These are phyloP conservation scores for Rhamphomyia laevipes DNA, from an alignment of 2,888 invertebrate species.

Conservation along the genomic window DNA sequence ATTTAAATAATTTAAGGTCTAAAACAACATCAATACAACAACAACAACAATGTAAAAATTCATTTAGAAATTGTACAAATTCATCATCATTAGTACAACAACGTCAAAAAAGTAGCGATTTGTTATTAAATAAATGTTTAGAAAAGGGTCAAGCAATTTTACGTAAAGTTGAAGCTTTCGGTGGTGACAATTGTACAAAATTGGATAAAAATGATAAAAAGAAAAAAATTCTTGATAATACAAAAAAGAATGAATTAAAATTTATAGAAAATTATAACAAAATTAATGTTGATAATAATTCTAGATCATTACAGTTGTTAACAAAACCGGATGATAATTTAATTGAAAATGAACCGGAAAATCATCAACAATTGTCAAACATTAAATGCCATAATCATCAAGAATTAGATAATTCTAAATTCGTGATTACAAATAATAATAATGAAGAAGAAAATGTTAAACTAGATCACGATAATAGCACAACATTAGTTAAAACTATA, in stretches of 20 bases:
- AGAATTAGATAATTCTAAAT: too few species aligned
- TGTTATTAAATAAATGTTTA: constrained; percentile 32
- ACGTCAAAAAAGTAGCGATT: constrained; percentile 20
- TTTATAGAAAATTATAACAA: too few species aligned
- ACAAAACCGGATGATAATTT: too few species aligned
- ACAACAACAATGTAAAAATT: not conserved
- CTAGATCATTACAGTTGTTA: too few species aligned
- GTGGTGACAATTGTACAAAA: constrained; percentile 7
- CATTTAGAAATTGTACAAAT: not conserved
- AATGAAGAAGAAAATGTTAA: too few species aligned
- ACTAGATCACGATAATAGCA: too few species aligned
- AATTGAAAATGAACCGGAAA: too few species aligned
- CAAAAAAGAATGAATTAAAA: not conserved
- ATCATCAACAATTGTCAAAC: too few species aligned
- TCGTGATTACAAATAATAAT: too few species aligned
- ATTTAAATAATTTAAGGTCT: not conserved
- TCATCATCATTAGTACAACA: not conserved
- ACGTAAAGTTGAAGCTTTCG: constrained; percentile 30
- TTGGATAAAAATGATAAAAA: not conserved
- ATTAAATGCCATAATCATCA: too few species aligned
- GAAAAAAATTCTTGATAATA: not conserved
- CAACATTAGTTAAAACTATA: too few species aligned
- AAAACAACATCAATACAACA: not conserved
- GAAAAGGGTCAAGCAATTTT: constrained; percentile 35
- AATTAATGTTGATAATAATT: too few species aligned